Evolutionary conservation across 2,888 invertebrate species (phyloP), one percentile per base, ranked within the genome.

Genomic region (Antitype chi): DNA sequence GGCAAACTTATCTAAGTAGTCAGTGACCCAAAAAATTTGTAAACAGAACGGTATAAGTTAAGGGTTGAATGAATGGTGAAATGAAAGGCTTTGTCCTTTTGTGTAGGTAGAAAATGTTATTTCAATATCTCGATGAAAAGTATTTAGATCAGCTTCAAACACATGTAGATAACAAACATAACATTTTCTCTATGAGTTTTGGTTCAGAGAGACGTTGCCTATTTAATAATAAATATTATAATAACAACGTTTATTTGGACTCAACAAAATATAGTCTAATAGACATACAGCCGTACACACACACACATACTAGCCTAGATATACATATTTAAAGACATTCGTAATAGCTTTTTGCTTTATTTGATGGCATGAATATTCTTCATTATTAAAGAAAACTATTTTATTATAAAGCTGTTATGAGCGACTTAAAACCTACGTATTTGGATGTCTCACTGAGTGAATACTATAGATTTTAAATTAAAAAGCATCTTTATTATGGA

Each of bases 1-100:
- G 68, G 60, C n/a, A 57, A 76, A 82, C 68, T 84, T 79, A 76
- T 73, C 72, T 70, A 70, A 83, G 77, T 78, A 86, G 81, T 76
- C 86, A 79, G 53, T 89, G 88, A 89, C 86, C 88, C 80, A 88
- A 80, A 89, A 86, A 76, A 80, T 82, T 78, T 81, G 82, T 87
- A 74, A 70, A 80, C 72, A 84, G 20, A 78, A 76, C 20, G 38
- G 38, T 25, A n/a, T 25, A 70, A 23, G 62, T 77, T 82, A 73
- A 32, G 66, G 62, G 70, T 76, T 76, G 55, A 73, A 63, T 89
- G 89, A 57, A 38, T 67, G 1, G 86, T 82, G 80, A 86, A 84
- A 84, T 85, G 86, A 79, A 75, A 84, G 83, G 89, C 85, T 89
- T 87, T 89, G 43, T 47, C 43, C 71, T 89, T 82, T 88, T 32